These are phyloP conservation scores for Clusia tigrina DNA, from an alignment of 2,888 invertebrate species.

Conservation along the genomic window DNA sequence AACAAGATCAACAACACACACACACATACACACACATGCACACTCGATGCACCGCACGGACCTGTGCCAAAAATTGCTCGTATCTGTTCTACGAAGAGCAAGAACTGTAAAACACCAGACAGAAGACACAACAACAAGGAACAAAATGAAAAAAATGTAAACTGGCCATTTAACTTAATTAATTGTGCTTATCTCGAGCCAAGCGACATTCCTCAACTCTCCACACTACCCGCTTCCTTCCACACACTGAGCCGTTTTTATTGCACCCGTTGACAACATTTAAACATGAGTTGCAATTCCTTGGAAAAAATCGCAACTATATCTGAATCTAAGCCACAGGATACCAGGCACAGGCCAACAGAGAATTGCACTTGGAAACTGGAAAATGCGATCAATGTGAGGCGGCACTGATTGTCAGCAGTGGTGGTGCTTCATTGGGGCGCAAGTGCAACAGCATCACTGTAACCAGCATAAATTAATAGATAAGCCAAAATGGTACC, in stretches of 20 bases:
- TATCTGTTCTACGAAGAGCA: background rate
- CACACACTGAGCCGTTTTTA: background rate
- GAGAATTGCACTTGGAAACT: background rate
- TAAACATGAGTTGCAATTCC: background rate
- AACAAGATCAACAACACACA: background rate
- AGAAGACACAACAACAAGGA: background rate
- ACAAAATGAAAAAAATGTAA: conserved; percentile 1
- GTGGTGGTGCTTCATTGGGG: background rate
- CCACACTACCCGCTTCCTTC: background rate
- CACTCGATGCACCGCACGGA: conserved; percentile 14
- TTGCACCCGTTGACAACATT: background rate
- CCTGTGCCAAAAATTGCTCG: conserved; percentile 32
- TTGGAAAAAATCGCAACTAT: background rate
- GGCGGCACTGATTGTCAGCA: background rate
- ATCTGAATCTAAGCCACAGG: background rate
- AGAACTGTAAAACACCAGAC: no score
- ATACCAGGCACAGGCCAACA: background rate
- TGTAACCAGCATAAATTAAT: conserved; percentile 57
- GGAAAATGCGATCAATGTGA: background rate
- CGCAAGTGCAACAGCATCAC: conserved; percentile 26
- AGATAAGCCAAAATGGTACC: conserved; percentile 43
- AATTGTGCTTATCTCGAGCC: conserved; percentile 36
- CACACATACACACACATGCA: background rate
- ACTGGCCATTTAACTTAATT: conserved; percentile 49
- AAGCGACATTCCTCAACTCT: background rate